A percentile compares a stretch with the other conserved stretches of the same genome.
phyloP scores from a whole-genome alignment of 2,888 invertebrate genomes.

The Apotomis capreana region DNA sequence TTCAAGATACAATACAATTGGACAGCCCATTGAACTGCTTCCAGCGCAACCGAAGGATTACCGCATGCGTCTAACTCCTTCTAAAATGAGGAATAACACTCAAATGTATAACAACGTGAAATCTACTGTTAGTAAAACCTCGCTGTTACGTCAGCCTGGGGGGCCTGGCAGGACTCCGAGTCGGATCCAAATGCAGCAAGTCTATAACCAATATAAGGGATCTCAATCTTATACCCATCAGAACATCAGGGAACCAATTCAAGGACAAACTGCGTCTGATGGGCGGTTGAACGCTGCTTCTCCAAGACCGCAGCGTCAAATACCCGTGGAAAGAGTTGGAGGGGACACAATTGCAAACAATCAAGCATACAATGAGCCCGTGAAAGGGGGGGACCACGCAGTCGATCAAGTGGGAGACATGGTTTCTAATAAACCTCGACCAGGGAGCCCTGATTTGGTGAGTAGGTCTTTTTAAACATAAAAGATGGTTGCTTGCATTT shows the following conservation, averaged over 20 bases:
- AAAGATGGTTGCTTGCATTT: too few relatives aligned
- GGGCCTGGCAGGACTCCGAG: slow-evolving; percentile 61
- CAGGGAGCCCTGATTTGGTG: slow-evolving; percentile 52
- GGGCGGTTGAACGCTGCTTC: slow-evolving; percentile 57
- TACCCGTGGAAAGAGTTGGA: slow-evolving; percentile 64
- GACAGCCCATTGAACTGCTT: slow-evolving; percentile 70
- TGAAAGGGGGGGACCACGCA: slow-evolving; percentile 48
- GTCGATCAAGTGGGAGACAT: slow-evolving; percentile 61
- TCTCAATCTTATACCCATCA: slow-evolving; percentile 72
- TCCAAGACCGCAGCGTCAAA: slow-evolving; percentile 45
- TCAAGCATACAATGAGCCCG: slow-evolving; percentile 44
- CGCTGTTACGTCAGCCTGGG: slow-evolving; percentile 55
- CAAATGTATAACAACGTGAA: slow-evolving; percentile 62
- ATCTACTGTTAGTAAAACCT: slow-evolving; percentile 71
- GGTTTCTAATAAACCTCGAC: slow-evolving; percentile 51
- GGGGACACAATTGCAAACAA: slow-evolving; percentile 66
- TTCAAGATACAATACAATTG: slow-evolving; percentile 70
- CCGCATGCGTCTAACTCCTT: slow-evolving; percentile 58
- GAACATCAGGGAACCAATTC: slow-evolving; percentile 54
- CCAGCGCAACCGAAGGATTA: slow-evolving; percentile 62
- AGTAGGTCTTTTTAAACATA: not conserved
- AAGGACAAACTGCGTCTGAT: slow-evolving; percentile 60
- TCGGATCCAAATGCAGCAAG: slow-evolving; percentile 67
- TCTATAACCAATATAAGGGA: slow-evolving; percentile 74
- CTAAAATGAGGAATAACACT: slow-evolving; percentile 45